These are phyloP conservation scores for Plebejus anna DNA, from an alignment of 2,888 invertebrate genomes.

Conservation along the genomic window DNA sequence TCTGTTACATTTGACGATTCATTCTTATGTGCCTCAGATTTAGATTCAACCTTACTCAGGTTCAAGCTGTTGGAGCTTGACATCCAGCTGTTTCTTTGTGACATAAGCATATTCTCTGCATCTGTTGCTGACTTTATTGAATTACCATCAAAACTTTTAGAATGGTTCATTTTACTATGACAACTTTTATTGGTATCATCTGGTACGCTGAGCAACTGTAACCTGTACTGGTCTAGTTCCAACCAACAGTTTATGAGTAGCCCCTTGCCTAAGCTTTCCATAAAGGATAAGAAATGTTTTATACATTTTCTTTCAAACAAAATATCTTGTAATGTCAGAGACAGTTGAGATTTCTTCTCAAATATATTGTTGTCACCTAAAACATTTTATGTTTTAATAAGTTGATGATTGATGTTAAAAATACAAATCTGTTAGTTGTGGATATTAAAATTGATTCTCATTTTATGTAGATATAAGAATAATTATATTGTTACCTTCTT, in stretches of 20 bases:
- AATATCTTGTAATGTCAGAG: conserved; percentile 87
- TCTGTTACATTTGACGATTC: conserved; percentile 61
- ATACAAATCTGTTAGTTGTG: not conserved
- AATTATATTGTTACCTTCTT: conserved; percentile 57
- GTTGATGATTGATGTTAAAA: not conserved
- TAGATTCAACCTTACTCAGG: conserved; percentile 44
- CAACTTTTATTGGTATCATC: conserved; percentile 45
- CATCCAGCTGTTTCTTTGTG: conserved; percentile 52
- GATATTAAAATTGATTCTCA: not conserved
- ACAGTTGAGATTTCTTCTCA: conserved; percentile 82
- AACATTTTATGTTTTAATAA: conserved; percentile 44
- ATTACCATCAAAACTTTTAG: conserved; percentile 62
- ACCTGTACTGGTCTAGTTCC: conserved; percentile 85
- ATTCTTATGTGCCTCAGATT: conserved; percentile 43
- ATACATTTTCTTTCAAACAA: conserved; percentile 89
- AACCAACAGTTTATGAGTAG: conserved; percentile 86
- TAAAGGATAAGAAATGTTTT: conserved; percentile 90
- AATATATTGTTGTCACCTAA: conserved; percentile 62
- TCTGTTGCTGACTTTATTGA: conserved; percentile 46
- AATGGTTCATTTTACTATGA: conserved; percentile 53
- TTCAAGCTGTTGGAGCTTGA: conserved; percentile 47
- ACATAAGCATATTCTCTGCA: conserved; percentile 42
- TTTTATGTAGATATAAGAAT: not conserved
- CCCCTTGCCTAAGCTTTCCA: conserved; percentile 86
- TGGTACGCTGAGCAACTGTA: conserved; percentile 41